Percentiles rank a stretch among this genome's conserved stretches.
Evolutionary conservation across 2,113 vertebrate species (phyloP).

Genomic region (Anolis sagrei): DNA sequence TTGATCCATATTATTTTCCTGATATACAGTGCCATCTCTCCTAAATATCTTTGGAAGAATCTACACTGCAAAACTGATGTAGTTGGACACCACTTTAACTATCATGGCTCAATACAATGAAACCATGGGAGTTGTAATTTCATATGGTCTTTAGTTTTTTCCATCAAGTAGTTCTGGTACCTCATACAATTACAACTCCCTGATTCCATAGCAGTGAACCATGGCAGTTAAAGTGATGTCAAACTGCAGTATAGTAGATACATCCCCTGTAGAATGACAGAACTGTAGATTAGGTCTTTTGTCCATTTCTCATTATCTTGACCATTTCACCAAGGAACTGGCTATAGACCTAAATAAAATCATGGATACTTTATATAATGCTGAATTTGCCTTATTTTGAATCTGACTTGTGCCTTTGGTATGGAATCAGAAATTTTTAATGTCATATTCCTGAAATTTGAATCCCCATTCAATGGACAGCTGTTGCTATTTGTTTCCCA

Average conservation of each 20-base stretch:
- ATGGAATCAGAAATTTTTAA: not conserved
- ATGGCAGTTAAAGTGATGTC: too few species aligned
- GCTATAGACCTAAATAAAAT: not conserved
- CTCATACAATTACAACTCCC: too few species aligned
- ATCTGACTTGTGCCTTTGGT: not conserved
- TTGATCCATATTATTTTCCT: too few species aligned
- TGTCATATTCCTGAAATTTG: not conserved
- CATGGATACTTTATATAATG: not conserved
- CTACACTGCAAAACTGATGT: not conserved
- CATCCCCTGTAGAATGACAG: not conserved
- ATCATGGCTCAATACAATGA: too few species aligned
- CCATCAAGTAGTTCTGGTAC: too few species aligned
- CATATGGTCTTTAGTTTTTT: too few species aligned
- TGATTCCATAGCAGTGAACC: too few species aligned
- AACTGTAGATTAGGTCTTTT: not conserved
- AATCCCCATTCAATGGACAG: not conserved
- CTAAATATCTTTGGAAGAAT: too few species aligned
- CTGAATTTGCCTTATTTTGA: not conserved
- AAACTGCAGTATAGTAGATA: too few species aligned
- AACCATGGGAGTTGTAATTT: too few species aligned
- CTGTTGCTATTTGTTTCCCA: not conserved
- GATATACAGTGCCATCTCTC: not conserved
- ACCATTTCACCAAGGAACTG: too few species aligned
- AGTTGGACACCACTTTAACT: too few species aligned
- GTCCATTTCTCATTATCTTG: not conserved